Evolutionary conservation across 2,888 invertebrate genomes (phyloP).

Genomic region (Priocnemis perturbator): DNA sequence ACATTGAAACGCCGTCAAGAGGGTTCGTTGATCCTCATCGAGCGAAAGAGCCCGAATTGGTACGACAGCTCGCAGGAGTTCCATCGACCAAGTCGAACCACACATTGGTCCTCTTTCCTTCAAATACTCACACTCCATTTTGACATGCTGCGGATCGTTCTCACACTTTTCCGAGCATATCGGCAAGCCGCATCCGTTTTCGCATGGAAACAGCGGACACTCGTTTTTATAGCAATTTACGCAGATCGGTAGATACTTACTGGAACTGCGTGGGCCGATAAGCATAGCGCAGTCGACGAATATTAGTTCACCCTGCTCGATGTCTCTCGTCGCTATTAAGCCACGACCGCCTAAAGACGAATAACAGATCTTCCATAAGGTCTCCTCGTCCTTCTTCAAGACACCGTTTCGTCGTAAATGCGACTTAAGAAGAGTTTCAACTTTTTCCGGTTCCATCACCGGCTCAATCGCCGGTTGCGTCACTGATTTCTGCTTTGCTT

Average conservation of each 20-base stretch:
- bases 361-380: conserved; percentile 78
- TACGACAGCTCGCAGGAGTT: conserved; percentile 73
- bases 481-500: too few relatives aligned
- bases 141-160: conserved; percentile 77
- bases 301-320: conserved; percentile 82
- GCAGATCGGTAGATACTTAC: conserved; percentile 78
- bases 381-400: conserved; percentile 13
- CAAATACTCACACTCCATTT: conserved; percentile 81
- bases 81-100: conserved; percentile 66
- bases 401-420: conserved; percentile 57
- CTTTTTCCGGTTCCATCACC: conserved; percentile 42
- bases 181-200: conserved; percentile 81
- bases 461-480: too few relatives aligned
- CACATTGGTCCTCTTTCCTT: conserved; percentile 78
- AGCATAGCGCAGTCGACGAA: conserved; percentile 84
- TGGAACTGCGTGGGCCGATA: conserved; percentile 81
- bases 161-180: conserved; percentile 83
- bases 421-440: conserved; percentile 47
- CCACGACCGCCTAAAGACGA: conserved; percentile 84
- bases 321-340: conserved; percentile 82
- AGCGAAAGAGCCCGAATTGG: conserved; percentile 75
- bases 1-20: conserved; percentile 77
- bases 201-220: conserved; percentile 76
- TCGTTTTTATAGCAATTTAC: conserved; percentile 79
- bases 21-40: conserved; percentile 75